A percentile compares a stretch with the other conserved stretches of the same genome.
Evolutionary conservation across 2,113 vertebrate species (phyloP).

Genomic region (Ictalurus furcatus): DNA sequence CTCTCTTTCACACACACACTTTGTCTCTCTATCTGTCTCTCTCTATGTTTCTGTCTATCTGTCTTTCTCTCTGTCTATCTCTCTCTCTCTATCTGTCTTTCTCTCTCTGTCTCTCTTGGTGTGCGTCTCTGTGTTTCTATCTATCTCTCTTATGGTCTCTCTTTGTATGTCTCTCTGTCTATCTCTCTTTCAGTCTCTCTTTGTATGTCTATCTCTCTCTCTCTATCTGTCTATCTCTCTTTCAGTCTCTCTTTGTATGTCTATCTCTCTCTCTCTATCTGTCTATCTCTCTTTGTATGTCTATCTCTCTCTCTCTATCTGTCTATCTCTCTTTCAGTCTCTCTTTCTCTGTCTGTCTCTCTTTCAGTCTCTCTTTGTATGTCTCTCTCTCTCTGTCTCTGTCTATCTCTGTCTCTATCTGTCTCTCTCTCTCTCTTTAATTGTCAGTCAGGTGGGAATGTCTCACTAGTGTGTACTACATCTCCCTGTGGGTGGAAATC

Average conservation of each 20-base stretch:
- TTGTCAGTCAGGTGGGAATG: constrained; percentile 22
- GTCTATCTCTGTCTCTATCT: background rate
- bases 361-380: background rate
- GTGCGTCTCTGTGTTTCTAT: too few species aligned
- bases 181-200: background rate
- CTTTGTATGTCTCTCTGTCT: too few species aligned
- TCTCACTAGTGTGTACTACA: constrained; percentile 7
- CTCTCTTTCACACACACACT: background rate
- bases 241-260: too few species aligned
- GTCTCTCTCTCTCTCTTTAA: background rate
- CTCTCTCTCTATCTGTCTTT: background rate
- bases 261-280: too few species aligned
- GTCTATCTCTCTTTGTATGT: too few species aligned
- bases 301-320: background rate
- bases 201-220: background rate
- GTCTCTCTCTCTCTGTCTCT: background rate
- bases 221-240: background rate
- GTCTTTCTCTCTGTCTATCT: too few species aligned
- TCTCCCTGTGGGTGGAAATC: constrained; percentile 19
- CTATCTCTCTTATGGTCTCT: too few species aligned
- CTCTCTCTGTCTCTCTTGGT: too few species aligned
- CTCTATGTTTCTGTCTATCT: too few species aligned
- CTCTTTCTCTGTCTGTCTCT: background rate
- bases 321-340: background rate
- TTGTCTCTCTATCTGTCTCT: background rate